phyloP scores from a whole-genome alignment of 1,140 invertebrate species.

The Meloidogyne chitwoodi region DNA sequence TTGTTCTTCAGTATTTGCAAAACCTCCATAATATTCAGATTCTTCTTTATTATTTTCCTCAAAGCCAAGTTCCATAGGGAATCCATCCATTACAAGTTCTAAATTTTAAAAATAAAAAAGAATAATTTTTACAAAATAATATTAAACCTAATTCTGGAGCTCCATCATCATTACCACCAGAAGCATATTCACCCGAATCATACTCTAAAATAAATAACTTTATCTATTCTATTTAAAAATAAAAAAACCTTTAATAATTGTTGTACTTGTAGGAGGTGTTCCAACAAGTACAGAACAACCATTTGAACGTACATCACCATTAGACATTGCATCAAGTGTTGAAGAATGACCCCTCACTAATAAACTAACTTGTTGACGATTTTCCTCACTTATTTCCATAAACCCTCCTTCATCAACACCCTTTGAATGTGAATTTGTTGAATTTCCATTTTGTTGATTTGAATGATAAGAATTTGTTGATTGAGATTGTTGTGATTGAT shows the following conservation, averaged over 20 bases:
- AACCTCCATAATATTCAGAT: conserved; percentile 6
- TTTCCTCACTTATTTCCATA: conserved; percentile 11
- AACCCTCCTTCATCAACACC: neutral
- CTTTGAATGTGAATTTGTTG: neutral
- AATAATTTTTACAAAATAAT: too few relatives aligned
- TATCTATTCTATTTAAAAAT: too few relatives aligned
- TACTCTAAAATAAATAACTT: too few relatives aligned
- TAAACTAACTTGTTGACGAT: neutral
- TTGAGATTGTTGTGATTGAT: neutral
- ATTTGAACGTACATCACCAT: conserved; percentile 8
- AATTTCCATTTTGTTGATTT: neutral
- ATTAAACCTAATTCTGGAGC: too few relatives aligned
- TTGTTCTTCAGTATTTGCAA: conserved; percentile 6
- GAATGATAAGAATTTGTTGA: neutral
- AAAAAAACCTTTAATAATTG: conserved; percentile 24
- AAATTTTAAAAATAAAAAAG: too few relatives aligned
- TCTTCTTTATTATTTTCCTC: conserved; percentile 14
- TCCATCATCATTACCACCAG: neutral
- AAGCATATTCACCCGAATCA: neutral
- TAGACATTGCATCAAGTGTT: neutral
- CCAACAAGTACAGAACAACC: conserved; percentile 16
- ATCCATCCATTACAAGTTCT: neutral
- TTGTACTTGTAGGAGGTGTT: conserved; percentile 32
- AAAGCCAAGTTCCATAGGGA: neutral
- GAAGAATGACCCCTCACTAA: neutral